Percentiles rank a stretch among this genome's conserved stretches.
Evolutionary conservation across 1,140 invertebrate genomes (phyloP).

Genomic region (Melipona quadrifasciata): DNA sequence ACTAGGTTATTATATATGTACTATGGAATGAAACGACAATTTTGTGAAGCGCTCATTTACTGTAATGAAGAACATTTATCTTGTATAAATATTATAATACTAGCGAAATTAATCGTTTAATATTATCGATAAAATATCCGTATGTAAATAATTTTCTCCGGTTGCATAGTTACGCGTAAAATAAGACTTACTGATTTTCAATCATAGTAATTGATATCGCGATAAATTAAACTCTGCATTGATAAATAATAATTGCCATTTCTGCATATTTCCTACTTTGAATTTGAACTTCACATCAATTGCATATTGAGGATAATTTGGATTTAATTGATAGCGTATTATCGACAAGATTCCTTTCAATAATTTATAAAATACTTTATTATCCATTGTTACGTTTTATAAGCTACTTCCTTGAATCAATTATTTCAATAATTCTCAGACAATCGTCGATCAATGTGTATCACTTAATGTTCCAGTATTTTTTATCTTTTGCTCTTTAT

Average conservation of each 20-base stretch:
- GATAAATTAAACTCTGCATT: not conserved
- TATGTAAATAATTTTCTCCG: conserved; percentile 15
- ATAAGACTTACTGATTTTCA: not conserved
- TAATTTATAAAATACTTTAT: not conserved
- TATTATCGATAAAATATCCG: conserved; percentile 5
- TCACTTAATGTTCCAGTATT: conserved; percentile 27
- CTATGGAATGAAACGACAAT: not conserved
- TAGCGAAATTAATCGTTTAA: not conserved
- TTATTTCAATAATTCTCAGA: not conserved
- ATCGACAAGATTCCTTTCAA: not conserved
- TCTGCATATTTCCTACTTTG: not conserved
- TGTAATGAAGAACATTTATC: not conserved
- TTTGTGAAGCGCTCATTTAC: not conserved
- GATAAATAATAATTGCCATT: not conserved
- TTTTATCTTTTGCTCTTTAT: conserved; percentile 38
- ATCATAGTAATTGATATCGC: not conserved
- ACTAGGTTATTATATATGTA: not conserved
- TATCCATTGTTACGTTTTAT: no score
- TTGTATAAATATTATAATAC: not conserved
- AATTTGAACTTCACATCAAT: not conserved
- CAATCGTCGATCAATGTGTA: not conserved
- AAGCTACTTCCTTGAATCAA: not conserved
- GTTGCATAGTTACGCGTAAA: not conserved
- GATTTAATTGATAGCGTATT: not conserved
- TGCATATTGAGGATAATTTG: not conserved